These are phyloP conservation scores for Scaptomyza flava DNA, from an alignment of 2,888 invertebrate species.

Conservation along the genomic window DNA sequence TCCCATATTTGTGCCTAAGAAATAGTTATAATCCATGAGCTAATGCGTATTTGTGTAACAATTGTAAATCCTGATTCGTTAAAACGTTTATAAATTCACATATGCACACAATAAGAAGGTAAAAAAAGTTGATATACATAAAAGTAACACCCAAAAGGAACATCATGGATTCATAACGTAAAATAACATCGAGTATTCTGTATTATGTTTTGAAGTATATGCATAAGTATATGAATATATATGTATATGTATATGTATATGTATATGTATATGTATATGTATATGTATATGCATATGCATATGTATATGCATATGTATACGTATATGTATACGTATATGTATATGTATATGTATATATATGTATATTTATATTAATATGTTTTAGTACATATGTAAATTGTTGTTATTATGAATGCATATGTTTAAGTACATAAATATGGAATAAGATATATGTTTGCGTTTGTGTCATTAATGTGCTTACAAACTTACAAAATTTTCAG, in stretches of 20 bases:
- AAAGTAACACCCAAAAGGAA: background rate
- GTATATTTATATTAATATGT: too few species aligned
- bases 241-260: background rate
- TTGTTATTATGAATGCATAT: too few species aligned
- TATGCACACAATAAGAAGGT: constrained; percentile 32
- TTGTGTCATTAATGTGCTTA: background rate
- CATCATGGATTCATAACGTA: background rate
- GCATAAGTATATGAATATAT: background rate
- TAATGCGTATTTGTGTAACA: constrained; percentile 25
- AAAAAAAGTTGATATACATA: constrained; percentile 7
- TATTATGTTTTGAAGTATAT: background rate
- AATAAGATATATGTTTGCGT: background rate
- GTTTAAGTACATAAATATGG: too few species aligned
- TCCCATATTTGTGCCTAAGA: constrained; percentile 29
- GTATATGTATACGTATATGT: background rate
- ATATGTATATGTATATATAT: too few species aligned
- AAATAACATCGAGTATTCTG: background rate
- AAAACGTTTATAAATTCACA: constrained; percentile 28
- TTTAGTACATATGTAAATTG: too few species aligned
- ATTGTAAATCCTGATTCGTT: constrained; percentile 11
- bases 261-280: background rate
- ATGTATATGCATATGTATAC: background rate
- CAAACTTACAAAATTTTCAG: constrained; percentile 45
- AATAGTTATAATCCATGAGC: constrained; percentile 13
- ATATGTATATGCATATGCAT: background rate